Conservation (phyloP, 2,113 vertebrate genomes). For the Xiphorhynchus elegans region DNA sequence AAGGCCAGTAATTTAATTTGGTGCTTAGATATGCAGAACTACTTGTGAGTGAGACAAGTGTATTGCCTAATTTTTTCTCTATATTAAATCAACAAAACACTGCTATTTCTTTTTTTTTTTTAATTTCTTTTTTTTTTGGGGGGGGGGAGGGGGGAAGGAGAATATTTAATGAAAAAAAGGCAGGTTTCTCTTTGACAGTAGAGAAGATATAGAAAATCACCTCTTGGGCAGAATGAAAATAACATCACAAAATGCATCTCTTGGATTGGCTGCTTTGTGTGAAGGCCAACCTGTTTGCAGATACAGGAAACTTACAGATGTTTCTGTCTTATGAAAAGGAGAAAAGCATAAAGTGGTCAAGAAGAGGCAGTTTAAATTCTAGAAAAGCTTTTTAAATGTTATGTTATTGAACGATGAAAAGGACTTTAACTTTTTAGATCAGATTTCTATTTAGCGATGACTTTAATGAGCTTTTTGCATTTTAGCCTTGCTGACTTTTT, state of each 20-base stretch:
- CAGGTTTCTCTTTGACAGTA: neutral
- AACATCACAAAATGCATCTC: neutral
- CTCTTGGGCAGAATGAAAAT: neutral
- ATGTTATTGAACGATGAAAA: neutral
- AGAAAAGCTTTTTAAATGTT: neutral
- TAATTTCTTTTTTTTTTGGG: no score
- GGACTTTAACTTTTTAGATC: neutral
- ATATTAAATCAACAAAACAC: neutral
- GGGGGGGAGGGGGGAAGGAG: no score
- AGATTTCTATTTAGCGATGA: neutral
- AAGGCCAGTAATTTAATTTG: neutral
- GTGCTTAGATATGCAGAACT: neutral
- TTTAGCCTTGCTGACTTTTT: neutral
- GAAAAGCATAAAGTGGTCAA: neutral
- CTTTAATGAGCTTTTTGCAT: neutral
- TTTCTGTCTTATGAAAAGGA: neutral
- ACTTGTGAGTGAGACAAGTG: neutral
- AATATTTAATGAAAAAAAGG: neutral
- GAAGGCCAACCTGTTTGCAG: neutral
- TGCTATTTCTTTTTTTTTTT: neutral
- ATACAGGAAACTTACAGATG: neutral
- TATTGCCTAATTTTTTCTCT: neutral
- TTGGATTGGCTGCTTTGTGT: neutral
- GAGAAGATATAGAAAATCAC: neutral
- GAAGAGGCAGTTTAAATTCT: neutral